Conservation (phyloP, 2,888 invertebrate genomes). For the Scelioninae gen. 1 region DNA sequence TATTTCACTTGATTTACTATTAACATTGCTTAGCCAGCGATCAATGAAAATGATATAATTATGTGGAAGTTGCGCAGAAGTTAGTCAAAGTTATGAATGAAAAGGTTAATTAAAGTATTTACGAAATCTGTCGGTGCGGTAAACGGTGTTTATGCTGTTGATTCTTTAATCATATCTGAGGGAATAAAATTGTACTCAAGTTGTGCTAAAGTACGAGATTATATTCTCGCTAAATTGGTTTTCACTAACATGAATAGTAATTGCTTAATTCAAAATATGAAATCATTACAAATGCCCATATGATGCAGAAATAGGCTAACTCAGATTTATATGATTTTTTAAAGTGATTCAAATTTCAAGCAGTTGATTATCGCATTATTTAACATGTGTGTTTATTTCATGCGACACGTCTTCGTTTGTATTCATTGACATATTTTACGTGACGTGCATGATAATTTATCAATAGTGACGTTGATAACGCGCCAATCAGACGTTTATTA, state of each 20-base stretch:
- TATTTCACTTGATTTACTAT: neutral
- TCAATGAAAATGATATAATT: slow-evolving; percentile 26
- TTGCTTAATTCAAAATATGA: slow-evolving; percentile 10
- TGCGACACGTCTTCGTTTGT: neutral
- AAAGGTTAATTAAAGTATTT: slow-evolving; percentile 38
- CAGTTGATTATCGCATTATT: too few relatives aligned
- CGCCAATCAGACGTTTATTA: slow-evolving; percentile 9
- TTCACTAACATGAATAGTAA: slow-evolving; percentile 21
- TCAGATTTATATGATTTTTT: too few relatives aligned
- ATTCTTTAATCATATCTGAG: slow-evolving; percentile 45
- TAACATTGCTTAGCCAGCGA: neutral
- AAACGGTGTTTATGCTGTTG: slow-evolving; percentile 28
- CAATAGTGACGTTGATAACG: neutral
- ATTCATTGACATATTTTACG: neutral
- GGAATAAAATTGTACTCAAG: slow-evolving; percentile 22
- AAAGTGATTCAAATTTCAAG: too few relatives aligned
- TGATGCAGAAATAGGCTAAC: too few relatives aligned
- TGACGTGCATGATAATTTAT: neutral
- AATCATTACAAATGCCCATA: too few relatives aligned
- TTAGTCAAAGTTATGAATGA: slow-evolving; percentile 12
- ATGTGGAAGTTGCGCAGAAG: slow-evolving; percentile 15
- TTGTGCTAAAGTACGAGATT: slow-evolving; percentile 14
- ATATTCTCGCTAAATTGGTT: slow-evolving; percentile 30
- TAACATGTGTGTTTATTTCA: neutral
- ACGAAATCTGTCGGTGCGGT: slow-evolving; percentile 18